Base-by-base conservation (phyloP, 1,140 invertebrate genomes). In the Maconellicoccus hirsutus region DNA sequence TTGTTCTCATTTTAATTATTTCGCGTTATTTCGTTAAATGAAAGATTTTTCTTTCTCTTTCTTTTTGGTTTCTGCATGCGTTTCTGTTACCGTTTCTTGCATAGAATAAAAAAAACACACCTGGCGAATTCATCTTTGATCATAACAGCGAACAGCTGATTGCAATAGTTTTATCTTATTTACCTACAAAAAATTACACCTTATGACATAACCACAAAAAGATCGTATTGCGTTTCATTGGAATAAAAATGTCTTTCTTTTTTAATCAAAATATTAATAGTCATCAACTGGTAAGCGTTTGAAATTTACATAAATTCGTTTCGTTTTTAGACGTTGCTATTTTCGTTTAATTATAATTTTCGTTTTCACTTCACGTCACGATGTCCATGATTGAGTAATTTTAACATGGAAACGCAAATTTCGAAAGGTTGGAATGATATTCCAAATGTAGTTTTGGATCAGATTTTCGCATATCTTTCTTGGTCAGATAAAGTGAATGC, bases 391-490 rank as follows among this genome's bases (percentile, higher is more conserved):
- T 26, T 12, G 21, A 25, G 25, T 25, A 66, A 25, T 66, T 25
- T 6, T 66, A 19, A 27, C 23, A 72, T 72, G 72, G 72, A 71
- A 71, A 71, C 19, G 0, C 23, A 21, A 25, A 12, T 25, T 66
- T 66, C 25, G 8, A 26, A 16, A 66, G 33, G 61, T 75, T 85
- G 84, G 83, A 81, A 81, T 73, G 81, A 80, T 75, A 77, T 86
- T 73, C 86, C 86, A 72, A 85, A 82, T 76, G 82, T 87, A 71
- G 82, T 86, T 74, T 80, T 86, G 74, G 81, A 86, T 42, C 83
- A 86, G 77, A 82, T 87, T 74, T 84, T 85, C 76, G 84, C 83
- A 22, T 84, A 86, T 77, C 78, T 87, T 72, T 78, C 82, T 0
- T 78, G 80, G 71, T 77, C 82, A 73, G 84, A 84, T 76, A 80